Conservation (phyloP, 2,888 invertebrate genomes). For the Zhuqinia jingwanae region DNA sequence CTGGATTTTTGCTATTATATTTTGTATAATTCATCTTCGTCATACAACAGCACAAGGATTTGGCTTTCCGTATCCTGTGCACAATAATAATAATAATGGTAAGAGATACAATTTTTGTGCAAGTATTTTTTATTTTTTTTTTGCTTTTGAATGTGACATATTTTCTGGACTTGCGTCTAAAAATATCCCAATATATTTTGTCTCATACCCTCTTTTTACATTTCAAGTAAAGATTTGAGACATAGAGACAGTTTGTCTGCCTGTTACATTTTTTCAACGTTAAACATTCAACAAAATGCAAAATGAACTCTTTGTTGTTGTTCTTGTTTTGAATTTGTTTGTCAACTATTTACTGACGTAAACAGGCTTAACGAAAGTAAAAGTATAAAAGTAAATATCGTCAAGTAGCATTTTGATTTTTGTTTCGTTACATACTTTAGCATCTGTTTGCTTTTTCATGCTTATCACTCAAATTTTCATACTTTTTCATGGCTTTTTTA, state of each 20-base stretch:
- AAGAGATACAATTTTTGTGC: background rate
- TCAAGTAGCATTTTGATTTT: background rate
- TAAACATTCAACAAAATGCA: background rate
- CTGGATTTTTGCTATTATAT: constrained; percentile 45
- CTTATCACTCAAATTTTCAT: constrained; percentile 12
- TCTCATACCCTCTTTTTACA: too few relatives aligned
- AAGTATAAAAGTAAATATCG: constrained; percentile 9
- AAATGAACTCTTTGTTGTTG: constrained; percentile 26
- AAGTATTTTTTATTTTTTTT: background rate
- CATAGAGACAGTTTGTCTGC: constrained; percentile 26
- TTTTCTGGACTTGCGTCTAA: background rate
- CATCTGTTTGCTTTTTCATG: constrained; percentile 18
- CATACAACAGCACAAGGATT: constrained; percentile 66
- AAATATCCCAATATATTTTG: background rate
- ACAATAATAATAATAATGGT: constrained; percentile 54
- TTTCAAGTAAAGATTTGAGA: too few relatives aligned
- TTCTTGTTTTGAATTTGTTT: background rate
- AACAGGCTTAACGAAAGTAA: constrained; percentile 22
- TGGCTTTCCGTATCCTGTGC: constrained; percentile 52
- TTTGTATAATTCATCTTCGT: constrained; percentile 40
- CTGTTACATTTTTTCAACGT: constrained; percentile 1
- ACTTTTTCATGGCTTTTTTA: constrained; percentile 1
- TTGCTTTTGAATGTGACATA: background rate
- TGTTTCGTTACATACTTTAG: background rate
- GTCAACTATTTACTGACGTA: background rate